Conservation (phyloP, 1,140 invertebrate species). For the Zophobas morio region DNA sequence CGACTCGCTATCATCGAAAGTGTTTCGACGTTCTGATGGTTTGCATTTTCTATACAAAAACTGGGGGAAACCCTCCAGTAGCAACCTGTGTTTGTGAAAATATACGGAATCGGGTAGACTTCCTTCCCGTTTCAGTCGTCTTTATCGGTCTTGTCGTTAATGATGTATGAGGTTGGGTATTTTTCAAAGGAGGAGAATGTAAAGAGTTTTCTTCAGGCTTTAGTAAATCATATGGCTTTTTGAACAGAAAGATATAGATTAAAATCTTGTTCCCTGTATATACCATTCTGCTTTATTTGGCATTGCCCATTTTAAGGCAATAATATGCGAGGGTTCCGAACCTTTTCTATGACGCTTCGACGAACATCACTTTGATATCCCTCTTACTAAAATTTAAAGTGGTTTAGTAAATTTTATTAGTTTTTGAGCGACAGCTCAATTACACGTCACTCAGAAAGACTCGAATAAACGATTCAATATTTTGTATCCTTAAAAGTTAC, state of each 20-base stretch:
- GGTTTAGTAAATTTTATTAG: not conserved
- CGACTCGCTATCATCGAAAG: constrained; percentile 6
- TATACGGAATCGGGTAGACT: constrained; percentile 28
- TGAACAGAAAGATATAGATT: constrained; percentile 50
- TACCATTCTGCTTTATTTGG: constrained; percentile 3
- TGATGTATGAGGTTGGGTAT: constrained; percentile 51
- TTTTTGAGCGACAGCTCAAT: not conserved
- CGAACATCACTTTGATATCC: too few relatives aligned
- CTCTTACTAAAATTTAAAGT: too few relatives aligned
- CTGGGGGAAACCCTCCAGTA: not conserved
- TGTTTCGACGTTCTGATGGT: constrained; percentile 1
- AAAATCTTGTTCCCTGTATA: constrained; percentile 39
- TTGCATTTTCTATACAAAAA: constrained; percentile 26
- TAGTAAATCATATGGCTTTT: constrained; percentile 50
- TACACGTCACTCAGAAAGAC: not conserved
- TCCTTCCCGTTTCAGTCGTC: constrained; percentile 41
- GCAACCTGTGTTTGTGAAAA: constrained; percentile 34
- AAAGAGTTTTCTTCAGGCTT: constrained; percentile 46
- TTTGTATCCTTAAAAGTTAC: constrained; percentile 1
- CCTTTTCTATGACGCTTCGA: not conserved
- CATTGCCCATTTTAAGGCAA: constrained; percentile 16
- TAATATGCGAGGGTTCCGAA: not conserved
- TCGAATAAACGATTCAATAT: not conserved
- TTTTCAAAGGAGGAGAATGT: constrained; percentile 48
- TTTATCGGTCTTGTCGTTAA: constrained; percentile 45